A percentile compares a stretch with the other conserved stretches of the same genome.
phyloP scores from a whole-genome alignment of 2,888 invertebrate genomes.

The Heteromurus nitidus region DNA sequence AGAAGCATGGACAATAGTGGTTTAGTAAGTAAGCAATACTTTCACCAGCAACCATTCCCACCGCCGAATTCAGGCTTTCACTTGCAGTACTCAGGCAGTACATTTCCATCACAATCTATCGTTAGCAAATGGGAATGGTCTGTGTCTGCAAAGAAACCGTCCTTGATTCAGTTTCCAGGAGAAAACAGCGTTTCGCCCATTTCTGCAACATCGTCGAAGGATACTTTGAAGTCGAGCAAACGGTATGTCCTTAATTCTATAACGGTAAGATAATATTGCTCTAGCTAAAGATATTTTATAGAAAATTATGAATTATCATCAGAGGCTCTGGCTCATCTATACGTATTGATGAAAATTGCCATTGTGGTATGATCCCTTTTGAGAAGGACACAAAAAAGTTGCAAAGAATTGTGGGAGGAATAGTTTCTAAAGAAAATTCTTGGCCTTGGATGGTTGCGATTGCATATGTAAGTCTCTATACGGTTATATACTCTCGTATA shows the following conservation, averaged over 20 bases:
- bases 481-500: background rate
- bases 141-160: slow-evolving; percentile 29
- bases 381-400: slow-evolving; percentile 40
- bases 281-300: too few species aligned
- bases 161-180: slow-evolving; percentile 39
- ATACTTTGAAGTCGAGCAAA: background rate
- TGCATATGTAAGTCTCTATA: slow-evolving; percentile 54
- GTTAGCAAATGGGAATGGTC: slow-evolving; percentile 24
- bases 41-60: slow-evolving; percentile 14
- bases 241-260: background rate
- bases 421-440: slow-evolving; percentile 53
- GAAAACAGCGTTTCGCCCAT: background rate
- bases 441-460: slow-evolving; percentile 70
- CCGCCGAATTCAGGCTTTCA: slow-evolving; percentile 6
- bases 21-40: slow-evolving; percentile 39
- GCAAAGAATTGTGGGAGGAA: slow-evolving; percentile 62
- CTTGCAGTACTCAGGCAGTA: background rate
- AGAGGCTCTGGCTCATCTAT: too few species aligned
- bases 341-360: slow-evolving; percentile 36
- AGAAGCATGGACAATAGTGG: slow-evolving; percentile 25
- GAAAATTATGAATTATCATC: too few species aligned
- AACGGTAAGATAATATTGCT: too few species aligned
- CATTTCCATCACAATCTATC: background rate
- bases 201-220: background rate
- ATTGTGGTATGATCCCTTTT: slow-evolving; percentile 41